Base-by-base conservation (phyloP, 2,113 vertebrate species). In the Bubalus kerabau region DNA sequence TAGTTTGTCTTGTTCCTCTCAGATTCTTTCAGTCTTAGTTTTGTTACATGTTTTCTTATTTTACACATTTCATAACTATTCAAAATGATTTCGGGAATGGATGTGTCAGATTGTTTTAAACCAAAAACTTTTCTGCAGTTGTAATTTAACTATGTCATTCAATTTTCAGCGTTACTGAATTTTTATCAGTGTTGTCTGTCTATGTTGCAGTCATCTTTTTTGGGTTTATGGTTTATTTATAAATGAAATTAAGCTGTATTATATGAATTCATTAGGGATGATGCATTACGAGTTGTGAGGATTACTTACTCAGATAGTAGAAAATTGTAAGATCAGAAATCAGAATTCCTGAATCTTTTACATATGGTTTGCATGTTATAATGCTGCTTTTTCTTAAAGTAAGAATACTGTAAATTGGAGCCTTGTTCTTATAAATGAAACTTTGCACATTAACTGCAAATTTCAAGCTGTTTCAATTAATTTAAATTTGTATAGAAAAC, bases 401-500 rank as follows among this genome's bases (percentile, higher is more conserved):
- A 92, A 84, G 21, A 97, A 89, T 94, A 84, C 36, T 91, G 40
- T 92, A 91, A 96, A 71, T 91, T 94, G 93, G 90, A 91, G 60
- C 46, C 40, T 93, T 97, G 46, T 87, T 85, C 32, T 96, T 96
- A 64, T 19, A 96, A 88, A 32, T 93, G 87, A 84, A 90, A 85
- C 24, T 92, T 62, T 59, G 30, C 67, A 93, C 89, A 94, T 93
- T 94, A 97, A 91, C 60, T 94, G 19, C 71, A 97, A 80, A 67
- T 94, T 91, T 98, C 81, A 96, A 83, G 87, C 90, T 86, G 91
- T 95, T 97, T 97, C 64, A 97, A 50, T 97, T 96, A 97, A 96
- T 96, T 97, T 97, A 95, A 90, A 80, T 95, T 96, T 92, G 78
- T 90, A 40, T 97, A 60, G 56, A 92, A 95, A 97, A 21, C 24